Evolutionary conservation across 2,797 vertebrate genomes (phyloP), one percentile per base, ranked within the genome.

Genomic region (Hydrocynus forskahlii): DNA sequence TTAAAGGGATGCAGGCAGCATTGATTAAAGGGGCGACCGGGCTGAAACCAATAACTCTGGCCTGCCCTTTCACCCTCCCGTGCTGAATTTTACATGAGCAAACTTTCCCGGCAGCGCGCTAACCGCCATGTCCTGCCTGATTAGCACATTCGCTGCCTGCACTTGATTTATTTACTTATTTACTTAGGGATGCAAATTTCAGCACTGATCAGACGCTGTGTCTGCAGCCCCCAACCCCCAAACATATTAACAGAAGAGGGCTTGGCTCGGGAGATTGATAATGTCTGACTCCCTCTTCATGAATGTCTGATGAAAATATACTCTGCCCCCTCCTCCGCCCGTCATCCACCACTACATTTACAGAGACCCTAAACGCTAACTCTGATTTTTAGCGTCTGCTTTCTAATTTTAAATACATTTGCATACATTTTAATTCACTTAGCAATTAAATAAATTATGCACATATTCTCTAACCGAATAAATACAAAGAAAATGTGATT

Each of bases 101-200:
- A 94, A 94, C 92, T 92, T 95, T 95, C 94, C 93, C 89, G 93
- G 94, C 92, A 95, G 89, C 90, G 81, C 87, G 90, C 92, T 91
- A 89, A 87, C 92, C 86, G 88, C 90, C 88, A 88, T 88, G 91
- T 92, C 91, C 89, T 85, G 73, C 89, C 89, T 94, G 93, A 95
- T 95, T 94, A 95, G 92, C 92, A 94, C 92, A 93, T 94, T 91
- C 90, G 84, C 90, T 89, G 89, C 92, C 90, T 87, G 86, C 89
- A 89, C 91, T 93, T 94, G 94, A 95, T 95, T 95, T 95, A 95
- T 95, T 94, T 95, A 93, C 94, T 94, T 94, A 95, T 95, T 95
- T 95, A 95, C 94, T 95, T 92, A 95, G 89, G 87, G 90, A 95
- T 94, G 94, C 94, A 95, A 95, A 95, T 95, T 93, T 92, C 84